phyloP scores from a whole-genome alignment of 92 coral and sea anemone genomes.

The Bergia puertoricense region DNA sequence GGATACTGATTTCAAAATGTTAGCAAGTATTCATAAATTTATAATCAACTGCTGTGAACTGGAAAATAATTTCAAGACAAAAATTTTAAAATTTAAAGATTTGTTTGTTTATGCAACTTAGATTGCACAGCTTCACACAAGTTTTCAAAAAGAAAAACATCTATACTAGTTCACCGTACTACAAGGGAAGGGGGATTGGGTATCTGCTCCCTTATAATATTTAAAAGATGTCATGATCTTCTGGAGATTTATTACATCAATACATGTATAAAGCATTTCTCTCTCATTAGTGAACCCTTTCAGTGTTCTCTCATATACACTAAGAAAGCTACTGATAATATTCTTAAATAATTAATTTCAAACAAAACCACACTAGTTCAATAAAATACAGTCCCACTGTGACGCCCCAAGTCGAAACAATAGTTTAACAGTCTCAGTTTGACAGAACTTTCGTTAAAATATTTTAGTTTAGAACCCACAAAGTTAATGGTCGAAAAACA shows the following conservation, averaged over 20 bases:
- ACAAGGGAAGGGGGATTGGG: too few relatives aligned
- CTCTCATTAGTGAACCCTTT: neutral
- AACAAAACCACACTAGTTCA: constrained; percentile 20
- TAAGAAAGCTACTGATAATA: neutral
- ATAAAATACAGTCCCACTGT: neutral
- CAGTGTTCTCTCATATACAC: neutral
- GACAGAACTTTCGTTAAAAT: neutral
- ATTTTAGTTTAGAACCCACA: neutral
- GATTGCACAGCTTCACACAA: too few relatives aligned
- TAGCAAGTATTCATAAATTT: too few relatives aligned
- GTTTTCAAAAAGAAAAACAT: too few relatives aligned
- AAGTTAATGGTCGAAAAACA: neutral
- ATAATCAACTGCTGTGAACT: too few relatives aligned
- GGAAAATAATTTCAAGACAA: too few relatives aligned
- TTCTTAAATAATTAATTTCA: constrained; percentile 14
- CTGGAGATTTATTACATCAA: neutral
- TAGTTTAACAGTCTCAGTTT: neutral
- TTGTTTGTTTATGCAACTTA: neutral
- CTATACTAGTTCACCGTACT: too few relatives aligned
- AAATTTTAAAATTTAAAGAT: too few relatives aligned
- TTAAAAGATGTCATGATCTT: neutral
- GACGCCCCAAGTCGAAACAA: neutral
- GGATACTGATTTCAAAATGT: too few relatives aligned
- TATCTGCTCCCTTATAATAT: neutral
- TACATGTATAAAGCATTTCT: neutral